A percentile compares a stretch with the other conserved stretches of the same genome.
These are phyloP conservation scores for Andrena hattorfiana DNA, from an alignment of 2,888 invertebrate species.

Conservation along the genomic window DNA sequence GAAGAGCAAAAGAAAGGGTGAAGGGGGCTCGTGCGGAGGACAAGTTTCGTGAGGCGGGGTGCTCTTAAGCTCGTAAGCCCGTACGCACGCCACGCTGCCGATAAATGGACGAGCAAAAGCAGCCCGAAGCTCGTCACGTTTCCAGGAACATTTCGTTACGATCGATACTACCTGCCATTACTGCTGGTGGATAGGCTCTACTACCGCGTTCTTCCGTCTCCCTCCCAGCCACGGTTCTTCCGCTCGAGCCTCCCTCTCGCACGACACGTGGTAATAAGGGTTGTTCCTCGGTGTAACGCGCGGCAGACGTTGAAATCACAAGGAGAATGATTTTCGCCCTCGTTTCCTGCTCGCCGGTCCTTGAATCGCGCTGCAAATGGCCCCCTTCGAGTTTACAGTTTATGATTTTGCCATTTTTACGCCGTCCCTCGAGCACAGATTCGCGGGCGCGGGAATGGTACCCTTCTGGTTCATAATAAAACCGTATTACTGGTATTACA, in stretches of 20 bases:
- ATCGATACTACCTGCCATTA: constrained; percentile 79
- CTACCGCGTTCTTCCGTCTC: constrained; percentile 49
- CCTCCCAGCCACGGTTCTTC: constrained; percentile 24
- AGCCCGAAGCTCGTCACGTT: constrained; percentile 74
- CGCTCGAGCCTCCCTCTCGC: constrained; percentile 38
- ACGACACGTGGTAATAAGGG: constrained; percentile 69
- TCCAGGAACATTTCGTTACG: constrained; percentile 76
- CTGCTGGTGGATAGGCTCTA: constrained; percentile 69
- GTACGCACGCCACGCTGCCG: constrained; percentile 65
- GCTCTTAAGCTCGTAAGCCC: constrained; percentile 55
- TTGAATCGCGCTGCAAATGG: constrained; percentile 20
- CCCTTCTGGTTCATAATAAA: background rate
- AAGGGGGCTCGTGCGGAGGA: background rate
- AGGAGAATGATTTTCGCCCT: constrained; percentile 58
- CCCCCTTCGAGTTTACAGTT: constrained; percentile 11
- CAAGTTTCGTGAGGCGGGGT: constrained; percentile 12
- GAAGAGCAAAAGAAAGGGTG: background rate
- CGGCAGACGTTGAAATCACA: constrained; percentile 70
- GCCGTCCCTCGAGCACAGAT: background rate
- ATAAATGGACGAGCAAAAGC: constrained; percentile 74
- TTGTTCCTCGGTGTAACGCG: constrained; percentile 70
- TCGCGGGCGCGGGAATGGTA: background rate
- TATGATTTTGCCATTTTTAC: constrained; percentile 40
- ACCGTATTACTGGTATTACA: background rate
- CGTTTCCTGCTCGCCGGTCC: constrained; percentile 34